Percentiles rank a stretch among this genome's conserved stretches.
phyloP scores from a whole-genome alignment of 2,888 invertebrate genomes.

The Acanthosepion esculentum region DNA sequence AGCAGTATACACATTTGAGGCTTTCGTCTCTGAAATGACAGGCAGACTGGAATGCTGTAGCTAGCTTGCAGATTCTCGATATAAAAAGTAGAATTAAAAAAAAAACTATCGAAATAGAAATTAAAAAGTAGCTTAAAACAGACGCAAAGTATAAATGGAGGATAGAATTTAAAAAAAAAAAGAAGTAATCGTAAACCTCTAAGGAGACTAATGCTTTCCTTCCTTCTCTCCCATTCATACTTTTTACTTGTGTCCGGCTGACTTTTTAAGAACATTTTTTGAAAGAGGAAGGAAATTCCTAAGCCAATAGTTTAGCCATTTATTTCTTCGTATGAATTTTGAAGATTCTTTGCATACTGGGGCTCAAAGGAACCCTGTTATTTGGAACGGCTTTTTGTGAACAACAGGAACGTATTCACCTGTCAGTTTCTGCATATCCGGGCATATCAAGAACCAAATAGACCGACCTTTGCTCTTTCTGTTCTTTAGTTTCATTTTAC shows the following conservation, averaged over 20 bases:
- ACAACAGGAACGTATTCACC: not conserved
- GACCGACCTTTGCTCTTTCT: not conserved
- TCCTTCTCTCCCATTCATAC: not conserved
- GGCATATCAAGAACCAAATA: not conserved
- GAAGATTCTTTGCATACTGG: not conserved
- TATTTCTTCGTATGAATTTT: not conserved
- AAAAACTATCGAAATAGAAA: not conserved
- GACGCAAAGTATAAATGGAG: not conserved
- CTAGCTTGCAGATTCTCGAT: not conserved
- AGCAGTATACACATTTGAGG: not conserved
- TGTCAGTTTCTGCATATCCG: constrained; percentile 6
- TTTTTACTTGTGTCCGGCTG: not conserved
- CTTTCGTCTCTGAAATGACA: not conserved
- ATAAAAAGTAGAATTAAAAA: not conserved
- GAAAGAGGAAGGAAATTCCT: not conserved
- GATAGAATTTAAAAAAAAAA: not conserved
- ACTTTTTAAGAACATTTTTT: not conserved
- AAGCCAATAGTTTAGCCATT: not conserved
- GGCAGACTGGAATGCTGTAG: not conserved
- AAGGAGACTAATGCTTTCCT: not conserved
- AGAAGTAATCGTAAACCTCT: not conserved
- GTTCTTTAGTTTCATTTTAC: not conserved
- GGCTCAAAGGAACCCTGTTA: not conserved
- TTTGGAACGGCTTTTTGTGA: not conserved
- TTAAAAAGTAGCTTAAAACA: not conserved